phyloP scores from a whole-genome alignment of 2,113 vertebrate species.

The Cnemophilus loriae region DNA sequence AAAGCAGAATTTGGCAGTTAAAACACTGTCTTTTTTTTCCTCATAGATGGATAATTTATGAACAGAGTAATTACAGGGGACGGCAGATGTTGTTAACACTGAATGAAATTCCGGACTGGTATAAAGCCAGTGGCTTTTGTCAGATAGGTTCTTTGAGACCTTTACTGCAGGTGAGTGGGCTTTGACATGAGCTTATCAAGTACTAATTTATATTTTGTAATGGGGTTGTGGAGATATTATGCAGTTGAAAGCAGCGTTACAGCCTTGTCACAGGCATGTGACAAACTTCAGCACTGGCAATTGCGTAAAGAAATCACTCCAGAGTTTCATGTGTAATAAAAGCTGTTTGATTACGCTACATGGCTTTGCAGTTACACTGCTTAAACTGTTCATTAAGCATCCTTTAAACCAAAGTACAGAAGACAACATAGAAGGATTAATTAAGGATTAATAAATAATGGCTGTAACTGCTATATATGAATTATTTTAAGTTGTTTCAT shows the following conservation, averaged over 20 bases:
- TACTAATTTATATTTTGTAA: background rate
- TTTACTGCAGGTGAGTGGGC: constrained; percentile 81
- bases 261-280: background rate
- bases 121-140: constrained; percentile 72
- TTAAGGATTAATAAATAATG: background rate
- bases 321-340: background rate
- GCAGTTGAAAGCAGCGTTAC: background rate
- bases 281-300: background rate
- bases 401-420: background rate
- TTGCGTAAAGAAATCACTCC: background rate
- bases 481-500: background rate
- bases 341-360: background rate
- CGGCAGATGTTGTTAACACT: constrained; percentile 85
- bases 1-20: background rate
- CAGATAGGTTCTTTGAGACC: constrained; percentile 90
- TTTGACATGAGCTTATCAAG: background rate
- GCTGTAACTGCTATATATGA: background rate
- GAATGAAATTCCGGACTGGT: constrained; percentile 77
- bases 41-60: constrained; percentile 89
- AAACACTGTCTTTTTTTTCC: background rate
- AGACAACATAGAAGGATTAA: background rate
- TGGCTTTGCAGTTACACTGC: background rate
- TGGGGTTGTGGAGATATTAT: background rate
- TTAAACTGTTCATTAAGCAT: background rate
- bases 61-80: constrained; percentile 84